Conservation (phyloP, 53 echinoderm and acorn worm genomes). For the Temnopleurus reevesii region DNA sequence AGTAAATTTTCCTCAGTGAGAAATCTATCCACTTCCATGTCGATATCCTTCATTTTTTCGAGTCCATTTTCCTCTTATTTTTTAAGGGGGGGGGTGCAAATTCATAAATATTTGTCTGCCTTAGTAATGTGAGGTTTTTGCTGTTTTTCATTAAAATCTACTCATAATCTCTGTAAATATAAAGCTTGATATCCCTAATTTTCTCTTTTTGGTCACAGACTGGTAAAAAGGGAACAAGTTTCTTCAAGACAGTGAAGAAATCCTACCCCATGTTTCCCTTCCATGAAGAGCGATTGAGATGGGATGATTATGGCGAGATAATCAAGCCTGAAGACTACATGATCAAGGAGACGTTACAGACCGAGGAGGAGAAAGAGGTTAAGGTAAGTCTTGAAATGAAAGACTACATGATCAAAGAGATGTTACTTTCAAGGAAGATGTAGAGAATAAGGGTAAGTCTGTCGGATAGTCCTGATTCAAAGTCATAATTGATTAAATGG, state of each 20-base stretch:
- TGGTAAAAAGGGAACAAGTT: slow-evolving; percentile 92
- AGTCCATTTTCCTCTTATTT: no score
- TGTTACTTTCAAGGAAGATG: background rate
- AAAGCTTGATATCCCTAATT: no score
- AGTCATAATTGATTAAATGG: no score
- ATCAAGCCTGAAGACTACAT: slow-evolving; percentile 96
- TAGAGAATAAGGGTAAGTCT: slow-evolving; percentile 1
- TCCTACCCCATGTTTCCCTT: slow-evolving; percentile 96
- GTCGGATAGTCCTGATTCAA: no score
- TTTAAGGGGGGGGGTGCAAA: no score
- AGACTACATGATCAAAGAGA: background rate
- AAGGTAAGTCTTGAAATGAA: slow-evolving; percentile 7
- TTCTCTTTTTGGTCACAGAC: slow-evolving; percentile 53
- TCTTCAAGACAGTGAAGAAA: slow-evolving; percentile 98
- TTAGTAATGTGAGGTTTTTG: no score
- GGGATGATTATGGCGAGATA: slow-evolving; percentile 98
- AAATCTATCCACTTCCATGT: no score
- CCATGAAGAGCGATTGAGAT: slow-evolving; percentile 92
- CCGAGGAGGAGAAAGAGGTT: slow-evolving; percentile 76
- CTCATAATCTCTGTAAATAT: no score
- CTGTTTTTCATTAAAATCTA: no score
- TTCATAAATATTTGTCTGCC: no score
- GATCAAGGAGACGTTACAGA: slow-evolving; percentile 68
- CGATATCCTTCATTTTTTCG: no score
- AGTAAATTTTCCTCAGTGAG: no score